Base-by-base conservation (phyloP, 2,797 vertebrate genomes). In the Enteromius radiatus region DNA sequence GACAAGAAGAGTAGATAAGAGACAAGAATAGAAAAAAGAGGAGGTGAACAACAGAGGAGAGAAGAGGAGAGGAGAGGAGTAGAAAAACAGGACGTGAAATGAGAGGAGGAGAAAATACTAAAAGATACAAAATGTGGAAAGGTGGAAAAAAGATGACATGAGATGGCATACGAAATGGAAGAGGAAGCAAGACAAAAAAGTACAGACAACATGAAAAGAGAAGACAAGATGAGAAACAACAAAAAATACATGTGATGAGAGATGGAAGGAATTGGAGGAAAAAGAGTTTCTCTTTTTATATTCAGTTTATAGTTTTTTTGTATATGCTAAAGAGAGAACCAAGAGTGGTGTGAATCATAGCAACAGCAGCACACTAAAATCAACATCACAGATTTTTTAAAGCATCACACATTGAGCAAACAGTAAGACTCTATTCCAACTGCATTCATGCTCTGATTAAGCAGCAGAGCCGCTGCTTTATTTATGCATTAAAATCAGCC, bases 401-500 rank as follows among this genome's bases (percentile, higher is more conserved):
- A 65, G 21, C 47, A 12, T 64, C 73, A n/a, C 71, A 78, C 70
- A 69, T 64, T 71, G 45, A 45, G 21, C 41, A 67, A 69, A 56
- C 59, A 65, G 76, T 36, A 64, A 17, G 69, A 73, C 43, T 47
- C 69, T 21, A 21, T 73, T 74, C 69, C 26, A 81, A 74, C 38
- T 47, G 28, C 61, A 65, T 76, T 49, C 23, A 19, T 1, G 80
- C 33, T 67, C 70, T 67, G 71, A 82, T 82, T 38, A 56, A 43
- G 45, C 45, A 14, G 45, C 23, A 47, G 23, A 59, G 17, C 47
- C 17, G 14, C 19, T 64, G 45, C 64, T 83, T 85, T 67, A 85
- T 80, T 78, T 33, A 54, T 70, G 84, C 86, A 76, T 83, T 83
- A 77, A 78, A 74, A 81, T 68, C 71, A 78, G 63, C 69, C 59